Evolutionary conservation across 1,140 invertebrate genomes (phyloP).

Genomic region (Sinonovacula constricta): DNA sequence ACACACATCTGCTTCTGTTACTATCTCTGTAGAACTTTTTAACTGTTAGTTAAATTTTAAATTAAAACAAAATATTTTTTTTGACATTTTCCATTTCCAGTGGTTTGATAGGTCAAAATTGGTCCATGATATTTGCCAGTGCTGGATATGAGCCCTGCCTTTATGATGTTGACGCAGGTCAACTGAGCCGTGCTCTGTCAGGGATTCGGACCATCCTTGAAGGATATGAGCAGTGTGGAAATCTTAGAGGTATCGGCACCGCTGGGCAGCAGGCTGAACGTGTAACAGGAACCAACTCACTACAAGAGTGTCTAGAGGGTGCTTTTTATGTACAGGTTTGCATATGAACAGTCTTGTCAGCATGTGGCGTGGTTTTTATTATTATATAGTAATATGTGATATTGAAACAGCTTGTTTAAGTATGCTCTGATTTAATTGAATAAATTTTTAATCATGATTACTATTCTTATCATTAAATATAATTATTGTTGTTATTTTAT

Average conservation of each 20-base stretch:
- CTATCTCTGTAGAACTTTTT: too few relatives aligned
- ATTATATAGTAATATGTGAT: too few relatives aligned
- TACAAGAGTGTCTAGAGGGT: conserved; percentile 80
- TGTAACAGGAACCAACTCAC: conserved; percentile 80
- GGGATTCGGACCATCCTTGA: conserved; percentile 87
- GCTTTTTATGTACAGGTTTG: conserved; percentile 66
- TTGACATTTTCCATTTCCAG: conserved; percentile 53
- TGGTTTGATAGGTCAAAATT: conserved; percentile 68
- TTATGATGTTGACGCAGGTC: conserved; percentile 89
- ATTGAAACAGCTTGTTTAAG: too few relatives aligned
- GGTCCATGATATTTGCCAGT: conserved; percentile 76
- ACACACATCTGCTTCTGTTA: too few relatives aligned
- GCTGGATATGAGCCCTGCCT: conserved; percentile 91
- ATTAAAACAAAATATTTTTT: too few relatives aligned
- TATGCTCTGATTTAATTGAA: too few relatives aligned
- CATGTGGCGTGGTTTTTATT: too few relatives aligned
- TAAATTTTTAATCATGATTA: too few relatives aligned
- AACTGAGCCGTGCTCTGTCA: conserved; percentile 84
- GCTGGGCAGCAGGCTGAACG: conserved; percentile 87
- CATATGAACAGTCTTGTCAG: too few relatives aligned
- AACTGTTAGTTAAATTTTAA: too few relatives aligned
- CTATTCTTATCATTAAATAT: too few relatives aligned
- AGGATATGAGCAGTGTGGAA: conserved; percentile 84
- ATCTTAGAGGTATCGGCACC: conserved; percentile 84
- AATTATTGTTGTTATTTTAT: too few relatives aligned